Conservation (phyloP, 2,797 vertebrate species). For the Amazonetta brasiliensis region DNA sequence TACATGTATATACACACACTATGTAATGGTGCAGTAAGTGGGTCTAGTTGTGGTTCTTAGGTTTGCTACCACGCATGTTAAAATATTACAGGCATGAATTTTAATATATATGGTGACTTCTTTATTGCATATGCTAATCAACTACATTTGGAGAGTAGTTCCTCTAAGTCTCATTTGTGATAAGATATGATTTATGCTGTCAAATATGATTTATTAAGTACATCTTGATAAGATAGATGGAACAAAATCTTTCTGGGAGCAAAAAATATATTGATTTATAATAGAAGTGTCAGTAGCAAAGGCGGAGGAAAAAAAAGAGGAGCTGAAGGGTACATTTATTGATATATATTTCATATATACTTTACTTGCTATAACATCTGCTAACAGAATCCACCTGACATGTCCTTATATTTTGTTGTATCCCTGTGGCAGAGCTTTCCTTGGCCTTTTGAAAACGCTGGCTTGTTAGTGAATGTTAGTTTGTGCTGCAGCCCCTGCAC, state of each 20-base stretch:
- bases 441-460: neutral
- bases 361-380: neutral
- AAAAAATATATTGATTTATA: constrained; percentile 26
- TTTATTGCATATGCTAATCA: neutral
- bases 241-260: constrained; percentile 30
- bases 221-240: constrained; percentile 11
- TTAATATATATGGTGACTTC: neutral
- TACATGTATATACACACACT: neutral
- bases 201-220: constrained; percentile 51
- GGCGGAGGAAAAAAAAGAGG: neutral
- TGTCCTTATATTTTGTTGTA: neutral
- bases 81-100: neutral
- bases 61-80: neutral
- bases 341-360: constrained; percentile 18
- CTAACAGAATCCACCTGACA: neutral
- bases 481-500: neutral
- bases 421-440: neutral
- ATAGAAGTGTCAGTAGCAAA: neutral
- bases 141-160: neutral
- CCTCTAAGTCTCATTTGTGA: constrained; percentile 19
- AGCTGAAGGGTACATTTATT: constrained; percentile 22
- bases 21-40: neutral
- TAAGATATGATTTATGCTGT: constrained; percentile 24
- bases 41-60: neutral
- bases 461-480: neutral